Evolutionary conservation across 2,797 vertebrate genomes (phyloP).

Genomic region (Lutjanus argentimaculatus): DNA sequence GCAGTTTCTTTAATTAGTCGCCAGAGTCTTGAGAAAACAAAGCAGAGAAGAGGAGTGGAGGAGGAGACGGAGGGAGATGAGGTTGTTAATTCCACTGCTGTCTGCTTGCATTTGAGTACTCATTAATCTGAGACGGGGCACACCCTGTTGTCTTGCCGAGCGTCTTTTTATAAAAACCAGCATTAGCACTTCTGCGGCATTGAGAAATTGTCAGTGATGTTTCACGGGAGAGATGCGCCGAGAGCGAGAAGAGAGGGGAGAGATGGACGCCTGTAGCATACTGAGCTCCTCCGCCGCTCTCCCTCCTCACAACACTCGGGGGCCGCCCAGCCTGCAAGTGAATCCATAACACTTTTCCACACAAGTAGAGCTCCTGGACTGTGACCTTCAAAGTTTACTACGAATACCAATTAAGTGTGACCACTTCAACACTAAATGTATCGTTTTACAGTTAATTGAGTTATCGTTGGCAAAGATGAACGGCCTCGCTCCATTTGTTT

Average conservation of each 20-base stretch:
- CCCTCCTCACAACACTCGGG: slow-evolving; percentile 41
- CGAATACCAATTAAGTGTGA: slow-evolving; percentile 55
- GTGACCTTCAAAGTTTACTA: slow-evolving; percentile 78
- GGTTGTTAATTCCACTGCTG: slow-evolving; percentile 87
- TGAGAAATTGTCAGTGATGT: slow-evolving; percentile 79
- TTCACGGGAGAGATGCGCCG: slow-evolving; percentile 62
- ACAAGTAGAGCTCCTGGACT: slow-evolving; percentile 48
- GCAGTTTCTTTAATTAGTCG: slow-evolving; percentile 82
- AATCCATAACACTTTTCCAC: slow-evolving; percentile 71
- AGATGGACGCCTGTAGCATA: slow-evolving; percentile 79
- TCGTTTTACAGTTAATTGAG: slow-evolving; percentile 68
- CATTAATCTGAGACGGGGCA: slow-evolving; percentile 85
- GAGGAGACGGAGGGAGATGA: slow-evolving; percentile 70
- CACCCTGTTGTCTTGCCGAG: slow-evolving; percentile 82
- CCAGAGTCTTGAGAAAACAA: slow-evolving; percentile 74
- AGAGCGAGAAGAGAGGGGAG: slow-evolving; percentile 45
- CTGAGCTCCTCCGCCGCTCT: slow-evolving; percentile 63
- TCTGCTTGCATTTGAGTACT: slow-evolving; percentile 87
- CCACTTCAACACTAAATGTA: slow-evolving; percentile 42
- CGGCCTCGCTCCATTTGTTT: slow-evolving; percentile 62
- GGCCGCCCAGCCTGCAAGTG: slow-evolving; percentile 47
- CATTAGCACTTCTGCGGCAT: slow-evolving; percentile 77
- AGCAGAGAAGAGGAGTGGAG: slow-evolving; percentile 38
- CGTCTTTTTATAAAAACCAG: slow-evolving; percentile 80
- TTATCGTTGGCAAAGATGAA: slow-evolving; percentile 67